Base-by-base conservation (phyloP, 2,888 invertebrate species). In the Heliconius ethilla region DNA sequence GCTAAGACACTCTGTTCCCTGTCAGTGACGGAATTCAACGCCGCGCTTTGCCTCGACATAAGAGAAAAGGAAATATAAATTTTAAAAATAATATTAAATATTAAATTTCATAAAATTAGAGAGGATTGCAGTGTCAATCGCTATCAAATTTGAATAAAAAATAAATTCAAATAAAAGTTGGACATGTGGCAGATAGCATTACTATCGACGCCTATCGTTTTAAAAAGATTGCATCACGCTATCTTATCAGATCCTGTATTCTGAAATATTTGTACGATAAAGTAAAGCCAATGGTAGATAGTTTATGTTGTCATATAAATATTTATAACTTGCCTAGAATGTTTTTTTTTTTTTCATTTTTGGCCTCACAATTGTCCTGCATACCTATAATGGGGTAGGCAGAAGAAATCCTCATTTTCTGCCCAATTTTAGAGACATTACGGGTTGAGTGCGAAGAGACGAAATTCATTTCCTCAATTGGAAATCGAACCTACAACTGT, bases 201-300 rank as follows among this genome's bases (percentile, higher is more conserved):
- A 70, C 59, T 59, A 72, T 59, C 72, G 33, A 25, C 40, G 25
- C 40, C 9, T 69, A 69, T 69, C 59, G 29, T 72, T 45, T 66
- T 75, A 37, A n/a, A 33, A 45, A 15, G 66, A 76, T 73, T 62
- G 73, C 76, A 62, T 76, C 69, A 74, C n/a, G 3, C 40, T 76
- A 76, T 72, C 75, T 76, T 79, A 79, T 79, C 76, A 65, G 51
- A 63, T 78, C 67, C 66, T 40, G n/a, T 72, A 62, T 59, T 51
- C 74, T 27, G 37, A 69, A 72, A 74, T 76, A 65, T 79, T 76
- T 76, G 67, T 27, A 33, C 45, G 67, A 74, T 74, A 79, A 67
- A 29, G 37, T 73, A 33, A 45, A 66, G 37, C 37, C 45, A 65
- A 63, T 65, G 45, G 29, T 63, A 29, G 6, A 45, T 63, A 45